Evolutionary conservation across 2,888 invertebrate genomes (phyloP).

Genomic region (Elgonia sp.): DNA sequence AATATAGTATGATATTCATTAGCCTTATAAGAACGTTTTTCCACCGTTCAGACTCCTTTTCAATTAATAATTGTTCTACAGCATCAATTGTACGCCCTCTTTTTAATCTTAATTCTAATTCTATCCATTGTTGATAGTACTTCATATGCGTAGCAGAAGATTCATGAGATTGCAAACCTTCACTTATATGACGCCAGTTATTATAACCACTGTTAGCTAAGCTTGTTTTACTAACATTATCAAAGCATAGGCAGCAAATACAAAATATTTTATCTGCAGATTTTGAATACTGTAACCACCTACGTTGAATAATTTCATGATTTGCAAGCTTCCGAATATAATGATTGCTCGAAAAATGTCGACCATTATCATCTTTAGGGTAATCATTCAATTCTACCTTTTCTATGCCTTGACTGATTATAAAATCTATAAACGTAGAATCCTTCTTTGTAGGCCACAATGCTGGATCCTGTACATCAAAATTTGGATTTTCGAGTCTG

Average conservation of each 20-base stretch:
- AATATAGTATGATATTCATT: conserved; percentile 29
- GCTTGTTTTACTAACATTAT: neutral
- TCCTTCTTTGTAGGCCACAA: conserved; percentile 17
- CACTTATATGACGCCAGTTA: conserved; percentile 22
- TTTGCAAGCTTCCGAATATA: conserved; percentile 24
- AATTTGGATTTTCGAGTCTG: neutral
- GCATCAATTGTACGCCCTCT: neutral
- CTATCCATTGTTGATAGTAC: neutral
- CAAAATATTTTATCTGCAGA: conserved; percentile 27
- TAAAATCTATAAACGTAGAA: conserved; percentile 14
- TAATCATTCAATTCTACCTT: neutral
- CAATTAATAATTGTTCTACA: conserved; percentile 15
- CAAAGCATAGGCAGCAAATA: conserved; percentile 14
- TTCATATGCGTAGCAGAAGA: conserved; percentile 1
- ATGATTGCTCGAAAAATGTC: conserved; percentile 21
- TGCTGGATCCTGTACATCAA: conserved; percentile 8
- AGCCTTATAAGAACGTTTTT: conserved; percentile 31
- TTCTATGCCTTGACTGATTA: neutral
- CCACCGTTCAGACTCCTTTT: conserved; percentile 31
- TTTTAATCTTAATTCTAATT: conserved; percentile 13
- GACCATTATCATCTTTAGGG: conserved; percentile 16
- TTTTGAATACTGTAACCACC: conserved; percentile 19
- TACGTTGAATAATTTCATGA: conserved; percentile 11
- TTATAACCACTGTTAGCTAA: conserved; percentile 11
- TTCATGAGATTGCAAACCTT: conserved; percentile 7